Conservation (phyloP, 2,113 vertebrate species). For the Hypomesus transpacificus region DNA sequence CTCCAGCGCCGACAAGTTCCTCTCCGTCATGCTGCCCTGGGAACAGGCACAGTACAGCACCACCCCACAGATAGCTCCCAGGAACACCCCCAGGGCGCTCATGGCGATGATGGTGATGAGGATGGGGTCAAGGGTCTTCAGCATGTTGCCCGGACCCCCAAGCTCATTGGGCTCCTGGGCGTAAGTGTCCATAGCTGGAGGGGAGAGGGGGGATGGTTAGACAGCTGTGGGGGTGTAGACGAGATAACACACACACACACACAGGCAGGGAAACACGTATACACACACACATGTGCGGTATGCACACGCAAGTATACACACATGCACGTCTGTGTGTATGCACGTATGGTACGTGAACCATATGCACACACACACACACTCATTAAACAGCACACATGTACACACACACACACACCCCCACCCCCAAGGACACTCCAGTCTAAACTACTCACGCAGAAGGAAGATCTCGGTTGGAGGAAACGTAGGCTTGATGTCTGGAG, state of each 20-base stretch:
- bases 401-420: not conserved
- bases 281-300: too few species aligned
- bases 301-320: too few species aligned
- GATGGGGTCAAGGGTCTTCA: constrained; percentile 96
- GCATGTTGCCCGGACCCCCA: constrained; percentile 81
- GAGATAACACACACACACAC: not conserved
- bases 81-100: constrained; percentile 92
- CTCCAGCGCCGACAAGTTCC: constrained; percentile 98
- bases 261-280: too few species aligned
- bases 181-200: constrained; percentile 71
- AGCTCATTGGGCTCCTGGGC: constrained; percentile 69
- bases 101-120: constrained; percentile 99
- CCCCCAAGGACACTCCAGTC: too few species aligned
- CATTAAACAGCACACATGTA: not conserved
- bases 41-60: constrained; percentile 97
- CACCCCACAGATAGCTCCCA: constrained; percentile 94
- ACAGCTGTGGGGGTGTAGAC: not conserved
- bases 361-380: not conserved
- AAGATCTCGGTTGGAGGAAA: constrained; percentile 57
- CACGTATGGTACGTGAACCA: too few species aligned
- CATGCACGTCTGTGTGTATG: too few species aligned
- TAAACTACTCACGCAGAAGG: constrained; percentile 53
- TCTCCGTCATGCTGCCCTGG: constrained; percentile 90
- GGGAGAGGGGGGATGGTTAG: not conserved
- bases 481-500: constrained; percentile 42